phyloP scores from a whole-genome alignment of 1,140 invertebrate species.

The Zaprionus nigranus region DNA sequence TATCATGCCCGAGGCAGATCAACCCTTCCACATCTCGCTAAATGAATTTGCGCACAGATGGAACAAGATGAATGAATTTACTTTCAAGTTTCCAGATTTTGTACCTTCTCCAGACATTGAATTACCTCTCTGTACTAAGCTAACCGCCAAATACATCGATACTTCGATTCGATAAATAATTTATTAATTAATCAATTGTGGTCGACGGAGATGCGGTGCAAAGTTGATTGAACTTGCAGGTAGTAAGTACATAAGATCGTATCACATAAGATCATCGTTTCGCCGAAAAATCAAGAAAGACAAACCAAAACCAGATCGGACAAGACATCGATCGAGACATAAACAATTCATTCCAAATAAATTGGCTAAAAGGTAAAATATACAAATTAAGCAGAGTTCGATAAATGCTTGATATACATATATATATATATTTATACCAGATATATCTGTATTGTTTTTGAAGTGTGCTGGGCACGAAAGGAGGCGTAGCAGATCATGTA shows the following conservation, averaged over 20 bases:
- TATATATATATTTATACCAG: conserved; percentile 5
- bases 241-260: conserved; percentile 64
- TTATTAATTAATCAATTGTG: conserved; percentile 77
- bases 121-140: conserved; percentile 39
- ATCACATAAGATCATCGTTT: neutral
- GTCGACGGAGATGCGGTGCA: conserved; percentile 55
- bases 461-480: neutral
- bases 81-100: neutral
- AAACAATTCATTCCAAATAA: conserved; percentile 78
- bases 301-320: conserved; percentile 54
- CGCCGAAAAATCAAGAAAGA: neutral
- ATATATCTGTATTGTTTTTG: conserved; percentile 17
- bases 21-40: conserved; percentile 13
- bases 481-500: neutral
- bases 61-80: neutral
- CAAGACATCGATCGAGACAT: conserved; percentile 52
- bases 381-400: conserved; percentile 75
- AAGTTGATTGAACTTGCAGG: conserved; percentile 76
- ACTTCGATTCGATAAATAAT: conserved; percentile 65
- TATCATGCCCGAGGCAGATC: neutral
- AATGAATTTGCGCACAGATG: conserved; percentile 8
- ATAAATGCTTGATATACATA: conserved; percentile 58
- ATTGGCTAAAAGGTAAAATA: conserved; percentile 81
- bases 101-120: neutral
- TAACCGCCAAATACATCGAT: conserved; percentile 5